Base-by-base conservation (phyloP, 2,888 invertebrate species). In the Dugesia japonica region DNA sequence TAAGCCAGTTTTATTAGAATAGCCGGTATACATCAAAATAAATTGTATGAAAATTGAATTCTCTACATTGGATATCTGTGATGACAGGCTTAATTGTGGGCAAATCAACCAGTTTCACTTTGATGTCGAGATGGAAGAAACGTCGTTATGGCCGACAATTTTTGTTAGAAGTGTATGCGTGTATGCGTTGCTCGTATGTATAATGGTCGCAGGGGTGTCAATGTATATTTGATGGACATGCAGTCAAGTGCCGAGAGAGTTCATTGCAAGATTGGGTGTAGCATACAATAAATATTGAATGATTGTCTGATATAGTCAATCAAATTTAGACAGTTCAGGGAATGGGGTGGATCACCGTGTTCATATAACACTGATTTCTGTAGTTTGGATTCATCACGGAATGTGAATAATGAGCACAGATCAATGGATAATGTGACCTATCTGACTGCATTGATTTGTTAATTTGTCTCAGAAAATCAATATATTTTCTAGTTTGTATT, bases 41-140 rank as follows among this genome's bases (percentile, higher is more conserved):
- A 56, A 56, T 56, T 56, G 56, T 56, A 56, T 56, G 56, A 56
- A 56, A 56, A 56, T 56, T 56, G 56, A 56, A 56, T 56, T 56
- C 56, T 56, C 56, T 56, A 56, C 56, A n/a, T 56, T 23, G 56
- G 56, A 23, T 56, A 56, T 56, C 17, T 56, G 56, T n/a, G 56
- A 56, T 56, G 56, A 56, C 56, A 56, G 56, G 23, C 56, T 56
- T 56, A 56, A 56, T 56, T 56, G 56, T 56, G 56, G 56, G 56
- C 17, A 56, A 56, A 56, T 56, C 56, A 56, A 56, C 56, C 56
- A 56, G 56, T 56, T 56, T 56, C 56, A 56, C 56, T 56, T 56
- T 56, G 56, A 56, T 56, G 56, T 56, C 56, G 4, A 4, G 56
- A 56, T 56, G 56, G 23, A 56, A 23, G 56, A 56, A 23, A 56